Conservation (phyloP, 2,113 vertebrate genomes). For the Oreochromis tanganicae region DNA sequence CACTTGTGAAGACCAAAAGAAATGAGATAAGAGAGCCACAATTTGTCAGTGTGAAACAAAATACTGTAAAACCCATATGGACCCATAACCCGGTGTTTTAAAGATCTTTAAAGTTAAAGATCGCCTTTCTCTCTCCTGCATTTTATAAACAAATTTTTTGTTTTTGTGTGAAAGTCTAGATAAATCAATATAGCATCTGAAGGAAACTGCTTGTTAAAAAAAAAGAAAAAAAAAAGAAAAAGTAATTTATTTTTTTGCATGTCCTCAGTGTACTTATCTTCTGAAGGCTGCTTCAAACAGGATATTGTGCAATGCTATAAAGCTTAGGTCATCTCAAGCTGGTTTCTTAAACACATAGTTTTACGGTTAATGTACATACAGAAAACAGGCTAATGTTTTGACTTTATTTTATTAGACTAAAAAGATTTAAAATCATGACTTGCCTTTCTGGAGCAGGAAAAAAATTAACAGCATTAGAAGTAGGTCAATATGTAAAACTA, state of each 20-base stretch:
- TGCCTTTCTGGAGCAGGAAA: not conserved
- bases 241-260: no score
- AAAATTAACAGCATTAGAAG: rapidly evolving
- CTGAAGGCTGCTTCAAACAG: no score
- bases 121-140: not conserved
- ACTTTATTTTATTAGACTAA: not conserved
- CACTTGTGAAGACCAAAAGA: not conserved
- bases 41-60: not conserved
- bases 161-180: no score
- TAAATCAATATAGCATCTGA: no score
- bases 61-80: not conserved
- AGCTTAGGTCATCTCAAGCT: no score
- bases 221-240: no score
- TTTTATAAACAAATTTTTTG: not conserved
- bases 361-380: not conserved
- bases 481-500: not conserved
- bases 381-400: not conserved
- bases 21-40: not conserved
- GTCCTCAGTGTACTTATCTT: no score
- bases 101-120: not conserved
- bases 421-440: not conserved
- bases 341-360: not conserved
- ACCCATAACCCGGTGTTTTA: not conserved
- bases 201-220: no score
- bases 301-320: no score